Conservation (phyloP, 1,140 invertebrate genomes). For the Megalopta genalis region DNA sequence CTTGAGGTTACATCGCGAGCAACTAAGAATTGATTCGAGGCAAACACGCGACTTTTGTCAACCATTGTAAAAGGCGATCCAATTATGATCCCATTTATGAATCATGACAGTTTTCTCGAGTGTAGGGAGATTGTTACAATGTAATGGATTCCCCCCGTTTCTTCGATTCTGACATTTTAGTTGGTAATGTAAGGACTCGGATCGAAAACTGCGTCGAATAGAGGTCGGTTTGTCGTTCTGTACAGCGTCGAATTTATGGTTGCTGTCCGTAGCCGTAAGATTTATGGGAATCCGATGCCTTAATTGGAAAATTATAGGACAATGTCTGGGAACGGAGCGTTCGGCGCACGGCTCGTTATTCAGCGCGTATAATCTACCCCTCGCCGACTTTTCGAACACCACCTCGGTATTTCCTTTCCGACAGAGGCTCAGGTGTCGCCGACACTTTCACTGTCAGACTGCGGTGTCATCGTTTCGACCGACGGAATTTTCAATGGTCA, state of each 20-base stretch:
- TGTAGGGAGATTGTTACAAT: too few species aligned
- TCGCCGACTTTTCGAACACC: slow-evolving; percentile 7
- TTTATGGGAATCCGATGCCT: slow-evolving; percentile 74
- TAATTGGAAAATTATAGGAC: slow-evolving; percentile 76
- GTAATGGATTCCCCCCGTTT: not conserved
- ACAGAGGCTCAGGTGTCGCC: not conserved
- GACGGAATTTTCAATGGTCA: too few species aligned
- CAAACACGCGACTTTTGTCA: too few species aligned
- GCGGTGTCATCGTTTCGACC: too few species aligned
- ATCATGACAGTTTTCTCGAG: not conserved
- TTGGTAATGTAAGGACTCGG: slow-evolving; percentile 45
- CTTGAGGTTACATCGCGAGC: too few species aligned
- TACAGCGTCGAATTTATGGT: slow-evolving; percentile 71
- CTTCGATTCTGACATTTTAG: slow-evolving; percentile 22
- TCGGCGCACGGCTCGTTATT: slow-evolving; percentile 52
- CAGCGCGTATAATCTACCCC: slow-evolving; percentile 54
- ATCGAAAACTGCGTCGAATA: slow-evolving; percentile 66
- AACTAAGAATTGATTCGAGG: too few species aligned
- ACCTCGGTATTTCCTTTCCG: slow-evolving; percentile 39
- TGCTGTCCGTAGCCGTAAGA: slow-evolving; percentile 57
- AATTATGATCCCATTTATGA: slow-evolving; percentile 27
- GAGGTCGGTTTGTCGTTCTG: slow-evolving; percentile 68
- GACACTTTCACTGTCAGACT: not conserved
- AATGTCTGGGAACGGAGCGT: slow-evolving; percentile 58
- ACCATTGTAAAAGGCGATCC: not conserved